Percentiles rank a stretch among this genome's conserved stretches.
phyloP scores from a whole-genome alignment of 2,888 invertebrate species.

The Drosophila nr. medialis region DNA sequence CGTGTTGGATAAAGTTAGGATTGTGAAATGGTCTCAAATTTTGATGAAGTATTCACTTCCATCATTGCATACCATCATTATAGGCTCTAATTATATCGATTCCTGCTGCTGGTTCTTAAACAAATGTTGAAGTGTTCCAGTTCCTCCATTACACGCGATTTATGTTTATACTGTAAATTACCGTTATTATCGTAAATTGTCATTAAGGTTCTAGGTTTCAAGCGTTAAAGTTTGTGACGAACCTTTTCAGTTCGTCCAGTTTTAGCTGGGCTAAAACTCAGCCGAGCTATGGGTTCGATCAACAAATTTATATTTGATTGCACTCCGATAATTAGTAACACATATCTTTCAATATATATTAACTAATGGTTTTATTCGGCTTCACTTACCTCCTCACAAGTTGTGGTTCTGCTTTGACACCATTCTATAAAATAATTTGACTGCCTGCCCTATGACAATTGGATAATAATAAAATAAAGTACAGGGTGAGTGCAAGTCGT shows the following conservation, averaged over 20 bases:
- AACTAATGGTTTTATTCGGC: too few species aligned
- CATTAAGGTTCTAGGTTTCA: not conserved
- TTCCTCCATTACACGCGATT: not conserved
- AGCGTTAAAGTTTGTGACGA: too few species aligned
- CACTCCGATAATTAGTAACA: too few species aligned
- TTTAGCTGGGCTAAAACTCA: too few species aligned
- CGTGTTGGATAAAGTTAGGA: accelerated
- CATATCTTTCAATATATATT: too few species aligned
- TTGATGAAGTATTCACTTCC: not conserved
- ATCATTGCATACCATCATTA: not conserved
- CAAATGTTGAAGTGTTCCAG: not conserved
- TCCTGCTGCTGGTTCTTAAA: not conserved
- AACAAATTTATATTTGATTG: too few species aligned
- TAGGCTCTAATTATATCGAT: not conserved
- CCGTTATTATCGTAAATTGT: not conserved
- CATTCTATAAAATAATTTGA: not conserved
- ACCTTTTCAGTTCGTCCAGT: too few species aligned
- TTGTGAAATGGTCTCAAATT: not conserved
- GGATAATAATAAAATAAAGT: not conserved
- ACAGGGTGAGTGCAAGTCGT: not conserved
- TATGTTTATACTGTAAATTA: not conserved
- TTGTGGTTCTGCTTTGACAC: not conserved
- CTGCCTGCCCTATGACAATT: not conserved
- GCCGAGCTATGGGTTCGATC: too few species aligned
- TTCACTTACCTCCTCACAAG: too few species aligned